Conservation (phyloP, 2,113 vertebrate species). For the Irena cyanogastra region DNA sequence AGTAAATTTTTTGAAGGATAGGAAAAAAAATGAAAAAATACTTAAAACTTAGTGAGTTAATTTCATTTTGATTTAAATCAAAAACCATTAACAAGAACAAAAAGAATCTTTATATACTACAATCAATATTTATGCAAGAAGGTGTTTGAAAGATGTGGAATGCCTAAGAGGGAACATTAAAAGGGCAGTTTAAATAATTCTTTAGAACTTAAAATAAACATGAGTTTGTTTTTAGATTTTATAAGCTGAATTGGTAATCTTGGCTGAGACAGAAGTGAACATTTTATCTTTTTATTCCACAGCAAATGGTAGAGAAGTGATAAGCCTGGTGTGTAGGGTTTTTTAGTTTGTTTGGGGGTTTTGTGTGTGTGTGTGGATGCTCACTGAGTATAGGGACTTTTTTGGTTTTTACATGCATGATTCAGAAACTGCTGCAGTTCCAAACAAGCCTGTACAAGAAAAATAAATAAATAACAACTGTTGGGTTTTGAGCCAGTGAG, state of each 20-base stretch:
- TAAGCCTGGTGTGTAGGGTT: not conserved
- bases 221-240: not conserved
- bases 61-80: not conserved
- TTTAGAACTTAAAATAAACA: constrained; percentile 3
- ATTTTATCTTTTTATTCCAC: not conserved
- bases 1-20: not conserved
- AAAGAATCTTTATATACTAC: not conserved
- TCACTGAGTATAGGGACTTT: not conserved
- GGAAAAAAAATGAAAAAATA: not conserved
- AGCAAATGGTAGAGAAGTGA: not conserved
- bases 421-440: not conserved
- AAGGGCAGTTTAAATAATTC: not conserved
- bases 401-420: not conserved
- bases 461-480: not conserved
- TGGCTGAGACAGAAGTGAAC: not conserved
- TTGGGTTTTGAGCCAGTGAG: not conserved
- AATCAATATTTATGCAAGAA: not conserved
- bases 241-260: not conserved
- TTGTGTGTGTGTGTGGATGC: not conserved
- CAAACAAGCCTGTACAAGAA: not conserved
- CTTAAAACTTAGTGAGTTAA: not conserved
- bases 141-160: not conserved
- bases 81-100: not conserved
- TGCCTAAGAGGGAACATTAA: not conserved
- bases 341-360: not conserved